phyloP scores from a whole-genome alignment of 2,113 vertebrate species.

The Brachypodius melanocephalos region DNA sequence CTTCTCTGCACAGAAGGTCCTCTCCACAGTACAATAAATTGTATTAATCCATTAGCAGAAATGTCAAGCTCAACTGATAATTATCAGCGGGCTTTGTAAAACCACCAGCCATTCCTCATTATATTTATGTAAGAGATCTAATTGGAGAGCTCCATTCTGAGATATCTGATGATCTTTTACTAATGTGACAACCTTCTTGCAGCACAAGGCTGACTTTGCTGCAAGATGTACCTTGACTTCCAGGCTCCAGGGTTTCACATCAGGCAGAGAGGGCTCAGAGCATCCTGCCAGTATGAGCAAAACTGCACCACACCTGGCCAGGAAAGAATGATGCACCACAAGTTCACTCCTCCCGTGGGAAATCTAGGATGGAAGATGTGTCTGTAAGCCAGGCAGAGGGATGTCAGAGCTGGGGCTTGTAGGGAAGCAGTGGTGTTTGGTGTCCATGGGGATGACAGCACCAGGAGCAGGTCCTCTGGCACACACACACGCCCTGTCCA shows the following conservation, averaged over 20 bases:
- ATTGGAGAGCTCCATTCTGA: constrained; percentile 4
- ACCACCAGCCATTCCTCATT: constrained; percentile 10
- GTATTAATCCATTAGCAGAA: constrained; percentile 39
- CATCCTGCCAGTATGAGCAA: background rate
- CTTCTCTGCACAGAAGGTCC: background rate
- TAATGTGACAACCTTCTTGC: background rate
- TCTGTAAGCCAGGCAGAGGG: background rate
- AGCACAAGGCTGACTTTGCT: background rate
- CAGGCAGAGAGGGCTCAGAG: background rate
- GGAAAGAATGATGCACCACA: background rate
- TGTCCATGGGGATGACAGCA: background rate
- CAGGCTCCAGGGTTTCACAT: background rate
- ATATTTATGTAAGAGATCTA: constrained; percentile 34
- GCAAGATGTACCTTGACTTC: background rate
- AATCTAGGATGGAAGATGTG: background rate
- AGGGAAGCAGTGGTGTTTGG: accelerated
- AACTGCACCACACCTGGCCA: background rate
- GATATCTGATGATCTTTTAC: background rate
- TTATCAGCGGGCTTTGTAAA: constrained; percentile 29
- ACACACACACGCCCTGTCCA: background rate
- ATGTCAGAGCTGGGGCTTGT: background rate
- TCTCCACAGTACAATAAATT: constrained; percentile 13
- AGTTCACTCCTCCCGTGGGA: background rate
- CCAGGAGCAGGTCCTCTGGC: background rate
- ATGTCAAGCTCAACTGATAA: constrained; percentile 43